A percentile compares a stretch with the other conserved stretches of the same genome.
These are phyloP conservation scores for Aphidoletes aphidimyza DNA, from an alignment of 2,888 invertebrate species.

Conservation along the genomic window DNA sequence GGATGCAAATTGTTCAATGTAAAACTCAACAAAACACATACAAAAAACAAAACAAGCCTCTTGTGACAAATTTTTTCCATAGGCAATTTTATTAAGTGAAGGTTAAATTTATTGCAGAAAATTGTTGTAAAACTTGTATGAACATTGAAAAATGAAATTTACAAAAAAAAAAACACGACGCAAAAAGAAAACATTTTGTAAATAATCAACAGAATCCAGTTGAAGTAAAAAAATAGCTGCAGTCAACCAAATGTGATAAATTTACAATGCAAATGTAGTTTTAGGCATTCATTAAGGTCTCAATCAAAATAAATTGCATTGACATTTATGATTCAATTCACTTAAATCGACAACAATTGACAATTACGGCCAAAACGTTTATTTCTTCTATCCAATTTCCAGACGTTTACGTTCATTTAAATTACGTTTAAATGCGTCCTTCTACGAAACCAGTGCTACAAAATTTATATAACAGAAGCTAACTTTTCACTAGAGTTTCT, in stretches of 20 bases:
- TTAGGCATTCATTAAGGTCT: background rate
- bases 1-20: background rate
- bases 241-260: background rate
- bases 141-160: too few relatives aligned
- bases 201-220: background rate
- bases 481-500: too few relatives aligned
- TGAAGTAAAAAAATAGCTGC: background rate
- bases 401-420: background rate
- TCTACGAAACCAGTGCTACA: background rate
- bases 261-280: background rate
- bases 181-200: background rate
- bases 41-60: too few relatives aligned
- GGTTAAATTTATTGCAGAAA: background rate
- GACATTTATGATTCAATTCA: conserved; percentile 23
- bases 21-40: background rate
- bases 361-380: background rate
- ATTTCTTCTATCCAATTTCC: background rate
- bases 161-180: background rate
- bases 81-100: background rate
- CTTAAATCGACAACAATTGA: conserved; percentile 10
- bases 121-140: background rate
- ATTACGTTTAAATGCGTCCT: conserved; percentile 7
- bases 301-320: conserved; percentile 26
- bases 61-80: conserved; percentile 10
- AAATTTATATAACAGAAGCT: background rate